phyloP scores from a whole-genome alignment of 2,888 invertebrate species.

The Periphyllus acericola region DNA sequence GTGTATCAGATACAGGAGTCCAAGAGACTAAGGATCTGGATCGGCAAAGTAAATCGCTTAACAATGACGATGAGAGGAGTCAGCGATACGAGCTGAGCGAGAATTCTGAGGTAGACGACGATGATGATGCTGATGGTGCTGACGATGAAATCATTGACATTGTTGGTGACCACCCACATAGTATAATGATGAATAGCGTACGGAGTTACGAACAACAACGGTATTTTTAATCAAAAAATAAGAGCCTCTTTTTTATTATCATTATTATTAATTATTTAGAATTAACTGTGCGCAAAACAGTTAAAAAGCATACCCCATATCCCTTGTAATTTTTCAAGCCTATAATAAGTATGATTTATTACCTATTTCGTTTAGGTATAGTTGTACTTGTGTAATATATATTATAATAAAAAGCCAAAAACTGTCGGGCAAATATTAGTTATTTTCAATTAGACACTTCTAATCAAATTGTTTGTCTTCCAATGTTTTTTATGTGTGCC shows the following conservation, averaged over 20 bases:
- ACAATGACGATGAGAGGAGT: slow-evolving; percentile 25
- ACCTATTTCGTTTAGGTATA: slow-evolving; percentile 8
- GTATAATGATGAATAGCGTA: slow-evolving; percentile 2
- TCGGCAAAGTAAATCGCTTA: not conserved
- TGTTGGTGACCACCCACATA: slow-evolving; percentile 64
- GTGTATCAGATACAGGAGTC: not conserved
- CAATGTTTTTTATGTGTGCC: slow-evolving; percentile 19
- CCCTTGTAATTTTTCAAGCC: slow-evolving; percentile 5
- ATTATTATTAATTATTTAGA: slow-evolving; percentile 9
- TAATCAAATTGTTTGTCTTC: slow-evolving; percentile 50
- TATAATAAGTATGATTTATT: not conserved
- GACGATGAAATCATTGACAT: slow-evolving; percentile 66
- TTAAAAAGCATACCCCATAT: not conserved
- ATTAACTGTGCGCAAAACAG: slow-evolving; percentile 26
- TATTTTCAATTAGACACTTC: slow-evolving; percentile 31
- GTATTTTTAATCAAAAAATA: slow-evolving; percentile 33
- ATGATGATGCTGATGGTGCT: slow-evolving; percentile 63
- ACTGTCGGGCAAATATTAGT: slow-evolving; percentile 24
- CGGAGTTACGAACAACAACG: slow-evolving; percentile 47
- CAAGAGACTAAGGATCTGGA: not conserved
- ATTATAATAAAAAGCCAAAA: not conserved
- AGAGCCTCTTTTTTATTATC: not conserved
- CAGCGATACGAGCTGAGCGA: slow-evolving; percentile 43
- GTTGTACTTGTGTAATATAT: slow-evolving; percentile 7
- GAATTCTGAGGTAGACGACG: slow-evolving; percentile 37